Conservation (phyloP, 2,888 invertebrate species). For the Sialis lutaria region DNA sequence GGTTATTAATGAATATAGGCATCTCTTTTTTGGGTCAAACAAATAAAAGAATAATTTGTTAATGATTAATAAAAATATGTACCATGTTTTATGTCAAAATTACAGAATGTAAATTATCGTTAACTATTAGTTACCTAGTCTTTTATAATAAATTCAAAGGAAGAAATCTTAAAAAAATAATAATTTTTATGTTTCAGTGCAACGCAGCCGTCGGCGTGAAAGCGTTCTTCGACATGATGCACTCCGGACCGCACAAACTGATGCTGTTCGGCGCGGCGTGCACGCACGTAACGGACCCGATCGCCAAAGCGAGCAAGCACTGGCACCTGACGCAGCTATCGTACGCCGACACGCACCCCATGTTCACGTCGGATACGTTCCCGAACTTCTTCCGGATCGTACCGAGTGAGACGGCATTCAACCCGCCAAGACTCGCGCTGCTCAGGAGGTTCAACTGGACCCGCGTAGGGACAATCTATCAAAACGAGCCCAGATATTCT, state of each 20-base stretch:
- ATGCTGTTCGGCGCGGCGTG: slow-evolving; percentile 95
- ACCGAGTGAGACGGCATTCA: slow-evolving; percentile 92
- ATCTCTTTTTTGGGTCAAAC: no score
- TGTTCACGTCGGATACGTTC: slow-evolving; percentile 85
- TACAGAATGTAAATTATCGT: no score
- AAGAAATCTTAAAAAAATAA: no score
- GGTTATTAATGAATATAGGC: no score
- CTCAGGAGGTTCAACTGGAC: slow-evolving; percentile 94
- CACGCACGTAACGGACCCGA: slow-evolving; percentile 90
- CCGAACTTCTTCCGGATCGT: slow-evolving; percentile 95
- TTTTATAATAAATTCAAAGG: no score
- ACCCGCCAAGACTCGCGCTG: slow-evolving; percentile 75
- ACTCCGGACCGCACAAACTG: slow-evolving; percentile 77
- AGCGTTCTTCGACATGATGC: slow-evolving; percentile 94
- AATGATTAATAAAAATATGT: no score
- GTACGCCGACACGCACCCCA: slow-evolving; percentile 94
- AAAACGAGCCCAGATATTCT: slow-evolving; percentile 87
- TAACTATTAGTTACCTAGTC: no score
- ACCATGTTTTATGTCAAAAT: no score
- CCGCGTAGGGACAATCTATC: slow-evolving; percentile 89
- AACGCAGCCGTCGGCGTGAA: slow-evolving; percentile 89
- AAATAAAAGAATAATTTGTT: no score
- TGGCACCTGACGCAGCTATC: slow-evolving; percentile 95
- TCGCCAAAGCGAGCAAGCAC: slow-evolving; percentile 90
- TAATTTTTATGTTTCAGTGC: slow-evolving; percentile 40